phyloP scores from a whole-genome alignment of 2,113 vertebrate genomes.

The Egretta garzetta region DNA sequence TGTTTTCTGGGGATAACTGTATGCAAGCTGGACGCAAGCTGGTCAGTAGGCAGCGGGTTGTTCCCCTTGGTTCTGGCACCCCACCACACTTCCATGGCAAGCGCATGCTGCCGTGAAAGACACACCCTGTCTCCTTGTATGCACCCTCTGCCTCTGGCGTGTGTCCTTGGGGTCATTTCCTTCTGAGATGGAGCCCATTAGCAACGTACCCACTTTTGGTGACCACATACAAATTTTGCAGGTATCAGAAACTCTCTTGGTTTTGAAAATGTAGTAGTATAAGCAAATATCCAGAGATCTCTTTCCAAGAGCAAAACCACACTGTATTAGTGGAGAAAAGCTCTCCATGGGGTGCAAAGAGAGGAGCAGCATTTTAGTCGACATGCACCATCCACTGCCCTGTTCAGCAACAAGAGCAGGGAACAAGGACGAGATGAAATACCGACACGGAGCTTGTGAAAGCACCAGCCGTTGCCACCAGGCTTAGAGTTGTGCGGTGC shows the following conservation, averaged over 20 bases:
- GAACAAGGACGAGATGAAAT: background rate
- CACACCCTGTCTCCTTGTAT: background rate
- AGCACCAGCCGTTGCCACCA: background rate
- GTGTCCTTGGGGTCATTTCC: rapidly evolving
- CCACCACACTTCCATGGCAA: rapidly evolving
- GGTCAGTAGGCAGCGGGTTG: background rate
- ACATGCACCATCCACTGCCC: background rate
- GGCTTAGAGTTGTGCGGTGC: background rate
- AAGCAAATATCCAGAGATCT: background rate
- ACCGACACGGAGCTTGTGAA: background rate
- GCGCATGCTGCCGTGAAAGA: rapidly evolving
- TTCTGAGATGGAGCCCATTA: background rate
- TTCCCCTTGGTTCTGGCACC: background rate
- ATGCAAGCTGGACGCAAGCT: too few species aligned
- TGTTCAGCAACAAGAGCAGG: background rate
- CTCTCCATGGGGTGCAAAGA: background rate
- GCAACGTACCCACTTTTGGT: background rate
- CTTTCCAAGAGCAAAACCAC: background rate
- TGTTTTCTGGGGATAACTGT: too few species aligned
- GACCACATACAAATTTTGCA: background rate
- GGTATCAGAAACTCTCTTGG: background rate
- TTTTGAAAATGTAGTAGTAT: background rate
- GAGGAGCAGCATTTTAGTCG: background rate
- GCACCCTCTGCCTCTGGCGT: background rate
- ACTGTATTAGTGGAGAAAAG: background rate